Base-by-base conservation (phyloP, 2,113 vertebrate genomes). In the Rostratula benghalensis region DNA sequence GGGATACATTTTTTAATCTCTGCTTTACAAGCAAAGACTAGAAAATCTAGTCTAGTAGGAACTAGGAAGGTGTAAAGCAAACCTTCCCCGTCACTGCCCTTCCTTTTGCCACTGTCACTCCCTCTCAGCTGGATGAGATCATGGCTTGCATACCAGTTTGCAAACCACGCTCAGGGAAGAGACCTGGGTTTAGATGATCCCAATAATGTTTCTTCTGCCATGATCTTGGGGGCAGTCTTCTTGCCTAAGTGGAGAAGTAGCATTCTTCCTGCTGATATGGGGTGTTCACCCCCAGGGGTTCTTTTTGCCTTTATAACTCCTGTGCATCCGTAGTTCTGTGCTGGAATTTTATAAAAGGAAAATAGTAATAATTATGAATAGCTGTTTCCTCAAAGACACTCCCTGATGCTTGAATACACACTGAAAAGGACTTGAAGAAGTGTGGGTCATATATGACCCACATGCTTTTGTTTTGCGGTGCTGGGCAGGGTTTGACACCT, bases 111-210 rank as follows among this genome's bases (percentile, higher is more conserved):
- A 3, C 63, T 83, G 33, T 60, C 5, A 1, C 19, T 65, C 8
- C 15, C 6, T 24, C 27, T 83, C 54, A 28, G n/a, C 5, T 41
- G 51, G 13, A 9, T 23, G 13, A 73, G 22, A 14, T 56, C 6
- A 2, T 6, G 8, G 48, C 19, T 64, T 0, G 0, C 0, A 0
- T 39, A 19, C 43, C 74, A 78, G n/a, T 17, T 46, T 67, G 57
- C 50, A 80, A 3, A 13, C 27, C 54, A 46, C 54, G 35, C 15
- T 88, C 61, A 39, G 24, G 71, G 64, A 78, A 59, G 25, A 13
- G 68, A 1, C 18, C 16, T 84, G 41, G 13, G 1, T 10, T 84
- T n/a, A 53, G 59, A 35, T 45, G 21, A 61, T 57, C 63, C 22
- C 18, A 3, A 10, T 39, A 19, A 21, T 37, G 25, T 3, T 4